Percentiles rank a stretch among this genome's conserved stretches.
phyloP scores from a whole-genome alignment of 2,113 vertebrate genomes.

The Cephalopterus ornatus region DNA sequence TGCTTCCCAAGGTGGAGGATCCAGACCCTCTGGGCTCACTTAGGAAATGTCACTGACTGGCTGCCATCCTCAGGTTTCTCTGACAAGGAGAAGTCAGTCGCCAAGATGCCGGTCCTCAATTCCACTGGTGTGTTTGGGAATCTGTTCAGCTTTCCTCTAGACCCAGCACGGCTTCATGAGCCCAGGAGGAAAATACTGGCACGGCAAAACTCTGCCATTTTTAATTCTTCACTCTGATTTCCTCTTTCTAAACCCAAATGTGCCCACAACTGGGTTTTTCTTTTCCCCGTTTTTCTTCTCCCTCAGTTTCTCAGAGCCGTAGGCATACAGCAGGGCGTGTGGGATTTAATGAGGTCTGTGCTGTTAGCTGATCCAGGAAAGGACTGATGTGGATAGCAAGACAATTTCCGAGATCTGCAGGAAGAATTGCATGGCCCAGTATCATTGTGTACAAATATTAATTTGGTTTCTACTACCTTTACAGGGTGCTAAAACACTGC shows the following conservation, averaged over 20 bases:
- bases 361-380: background rate
- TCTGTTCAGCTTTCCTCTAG: background rate
- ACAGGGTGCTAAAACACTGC: background rate
- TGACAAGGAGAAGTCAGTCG: background rate
- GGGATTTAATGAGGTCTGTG: background rate
- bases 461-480: background rate
- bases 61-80: background rate
- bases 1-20: background rate
- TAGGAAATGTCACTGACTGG: background rate
- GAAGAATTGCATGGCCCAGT: background rate
- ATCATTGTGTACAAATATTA: background rate
- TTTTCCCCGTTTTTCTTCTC: background rate
- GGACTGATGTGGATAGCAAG: background rate
- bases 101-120: background rate
- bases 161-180: background rate
- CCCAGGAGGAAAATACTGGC: background rate
- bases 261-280: background rate
- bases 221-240: background rate
- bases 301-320: background rate
- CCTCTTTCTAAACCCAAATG: background rate
- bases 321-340: background rate
- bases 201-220: background rate
- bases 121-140: background rate
- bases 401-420: background rate
- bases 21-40: background rate